Conservation (phyloP, 1,140 invertebrate species). For the Gerris buenoi region DNA sequence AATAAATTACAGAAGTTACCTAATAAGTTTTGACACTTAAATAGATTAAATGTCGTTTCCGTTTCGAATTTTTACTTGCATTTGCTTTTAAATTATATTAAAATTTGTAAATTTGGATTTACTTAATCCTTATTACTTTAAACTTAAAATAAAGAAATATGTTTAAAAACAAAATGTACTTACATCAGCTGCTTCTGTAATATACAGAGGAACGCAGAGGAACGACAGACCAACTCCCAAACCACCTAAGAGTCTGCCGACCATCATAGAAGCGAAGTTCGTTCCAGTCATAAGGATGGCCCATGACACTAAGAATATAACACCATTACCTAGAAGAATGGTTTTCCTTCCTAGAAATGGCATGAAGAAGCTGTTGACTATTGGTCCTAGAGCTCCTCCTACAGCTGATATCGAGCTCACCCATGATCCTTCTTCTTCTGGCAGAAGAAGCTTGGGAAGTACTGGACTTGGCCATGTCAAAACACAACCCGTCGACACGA, state of each 20-base stretch:
- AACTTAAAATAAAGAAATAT: no score
- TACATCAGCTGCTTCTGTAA: neutral
- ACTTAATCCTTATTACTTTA: no score
- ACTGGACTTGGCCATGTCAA: constrained; percentile 5
- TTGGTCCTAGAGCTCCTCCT: constrained; percentile 4
- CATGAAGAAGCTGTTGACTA: neutral
- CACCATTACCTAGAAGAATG: neutral
- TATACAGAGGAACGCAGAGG: neutral
- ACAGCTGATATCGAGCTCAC: neutral
- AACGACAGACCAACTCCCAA: neutral
- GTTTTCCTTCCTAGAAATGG: neutral
- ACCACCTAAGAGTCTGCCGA: neutral
- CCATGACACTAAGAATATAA: neutral
- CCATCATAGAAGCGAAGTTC: neutral
- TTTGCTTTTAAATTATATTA: no score
- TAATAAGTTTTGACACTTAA: no score
- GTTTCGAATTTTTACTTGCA: no score
- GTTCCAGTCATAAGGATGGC: neutral
- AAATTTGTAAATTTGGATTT: no score
- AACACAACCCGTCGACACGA: constrained; percentile 8
- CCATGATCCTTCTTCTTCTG: neutral
- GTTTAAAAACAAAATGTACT: no score
- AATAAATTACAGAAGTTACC: no score
- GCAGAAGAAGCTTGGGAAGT: neutral
- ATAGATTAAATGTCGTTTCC: no score